Evolutionary conservation across 64 coral and sea anemone species (phyloP).

Genomic region (Pocillopora damicornis): DNA sequence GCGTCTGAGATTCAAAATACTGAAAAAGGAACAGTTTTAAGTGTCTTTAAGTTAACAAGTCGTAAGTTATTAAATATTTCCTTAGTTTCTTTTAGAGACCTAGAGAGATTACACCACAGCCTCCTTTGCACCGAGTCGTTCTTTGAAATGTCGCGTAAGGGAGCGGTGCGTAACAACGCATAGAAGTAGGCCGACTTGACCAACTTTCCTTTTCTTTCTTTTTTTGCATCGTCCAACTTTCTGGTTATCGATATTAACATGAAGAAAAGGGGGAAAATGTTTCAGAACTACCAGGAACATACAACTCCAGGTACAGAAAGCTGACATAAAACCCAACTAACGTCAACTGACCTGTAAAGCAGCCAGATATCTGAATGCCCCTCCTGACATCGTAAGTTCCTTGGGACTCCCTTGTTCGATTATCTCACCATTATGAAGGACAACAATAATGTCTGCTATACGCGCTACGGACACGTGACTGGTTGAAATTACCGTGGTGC

Average conservation of each 20-base stretch:
- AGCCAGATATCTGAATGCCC: constrained; percentile 66
- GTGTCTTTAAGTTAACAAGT: not conserved
- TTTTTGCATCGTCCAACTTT: no score
- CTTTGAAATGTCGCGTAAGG: no score
- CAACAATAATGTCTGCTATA: constrained; percentile 60
- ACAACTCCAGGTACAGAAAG: not conserved
- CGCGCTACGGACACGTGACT: constrained; percentile 73
- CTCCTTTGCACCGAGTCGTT: no score
- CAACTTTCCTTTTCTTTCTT: no score
- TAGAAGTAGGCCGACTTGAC: no score
- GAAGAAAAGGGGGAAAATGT: no score
- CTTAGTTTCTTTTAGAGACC: no score
- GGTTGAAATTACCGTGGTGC: constrained; percentile 71
- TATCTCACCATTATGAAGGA: constrained; percentile 63
- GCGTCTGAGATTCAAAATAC: constrained; percentile 6
- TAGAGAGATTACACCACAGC: no score
- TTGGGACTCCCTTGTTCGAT: constrained; percentile 53
- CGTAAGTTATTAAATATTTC: no score
- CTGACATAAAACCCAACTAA: not conserved
- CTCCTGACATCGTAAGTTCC: constrained; percentile 50
- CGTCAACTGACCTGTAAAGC: constrained; percentile 47
- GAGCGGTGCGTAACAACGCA: no score
- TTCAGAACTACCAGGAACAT: not conserved
- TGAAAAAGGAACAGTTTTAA: not conserved
- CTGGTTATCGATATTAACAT: no score